Evolutionary conservation across 2,888 invertebrate genomes (phyloP).

Genomic region (Drosophila limbata): DNA sequence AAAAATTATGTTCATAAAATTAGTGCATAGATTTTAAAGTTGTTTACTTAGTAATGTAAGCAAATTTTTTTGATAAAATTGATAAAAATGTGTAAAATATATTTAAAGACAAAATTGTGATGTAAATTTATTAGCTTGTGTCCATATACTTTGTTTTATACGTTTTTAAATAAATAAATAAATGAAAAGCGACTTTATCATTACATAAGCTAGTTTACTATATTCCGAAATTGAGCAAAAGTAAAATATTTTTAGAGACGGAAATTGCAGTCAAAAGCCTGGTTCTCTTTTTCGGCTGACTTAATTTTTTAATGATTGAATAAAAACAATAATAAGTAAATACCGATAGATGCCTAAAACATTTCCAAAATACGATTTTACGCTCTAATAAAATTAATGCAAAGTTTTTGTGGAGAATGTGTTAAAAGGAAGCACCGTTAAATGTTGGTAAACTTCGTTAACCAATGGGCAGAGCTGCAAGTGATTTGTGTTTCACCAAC

Average conservation of each 20-base stretch:
- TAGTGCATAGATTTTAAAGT: not conserved
- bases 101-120: not conserved
- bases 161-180: not conserved
- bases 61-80: not conserved
- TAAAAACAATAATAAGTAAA: not conserved
- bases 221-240: not conserved
- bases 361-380: constrained; percentile 64
- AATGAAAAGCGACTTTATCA: not conserved
- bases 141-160: not conserved
- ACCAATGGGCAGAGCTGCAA: constrained; percentile 42
- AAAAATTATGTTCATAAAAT: not conserved
- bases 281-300: not conserved
- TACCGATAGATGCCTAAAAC: constrained; percentile 15
- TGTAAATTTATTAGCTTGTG: not conserved
- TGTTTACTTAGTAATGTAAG: not conserved
- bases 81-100: not conserved
- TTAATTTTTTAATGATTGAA: not conserved
- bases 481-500: constrained; percentile 56
- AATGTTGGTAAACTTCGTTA: constrained; percentile 72
- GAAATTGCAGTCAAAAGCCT: not conserved
- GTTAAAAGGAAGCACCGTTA: constrained; percentile 65
- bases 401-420: constrained; percentile 51
- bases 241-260: not conserved
- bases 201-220: not conserved
- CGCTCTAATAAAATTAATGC: constrained; percentile 71